Conservation (phyloP, 2,113 vertebrate genomes). For the Indicator maculatus region DNA sequence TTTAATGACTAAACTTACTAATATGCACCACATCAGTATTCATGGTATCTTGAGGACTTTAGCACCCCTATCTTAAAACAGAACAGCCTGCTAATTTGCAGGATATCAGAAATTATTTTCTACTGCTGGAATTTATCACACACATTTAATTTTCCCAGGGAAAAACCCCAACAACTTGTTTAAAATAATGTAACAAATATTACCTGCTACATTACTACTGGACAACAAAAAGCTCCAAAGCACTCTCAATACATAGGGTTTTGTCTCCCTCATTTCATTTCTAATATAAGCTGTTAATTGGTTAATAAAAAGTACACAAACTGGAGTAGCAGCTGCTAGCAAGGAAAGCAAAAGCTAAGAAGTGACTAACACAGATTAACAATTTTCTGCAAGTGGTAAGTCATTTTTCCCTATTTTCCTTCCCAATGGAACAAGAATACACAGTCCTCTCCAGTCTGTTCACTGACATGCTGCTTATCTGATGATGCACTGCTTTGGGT, state of each 20-base stretch:
- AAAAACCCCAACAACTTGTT: neutral
- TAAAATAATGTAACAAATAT: neutral
- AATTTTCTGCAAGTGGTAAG: conserved; percentile 21
- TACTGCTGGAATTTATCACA: neutral
- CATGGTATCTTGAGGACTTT: neutral
- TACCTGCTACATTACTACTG: neutral
- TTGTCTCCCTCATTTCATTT: neutral
- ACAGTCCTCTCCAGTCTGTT: neutral
- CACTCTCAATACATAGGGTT: neutral
- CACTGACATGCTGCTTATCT: conserved; percentile 1
- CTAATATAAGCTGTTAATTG: neutral
- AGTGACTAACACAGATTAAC: neutral
- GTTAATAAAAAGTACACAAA: neutral
- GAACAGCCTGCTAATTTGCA: neutral
- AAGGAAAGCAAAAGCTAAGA: neutral
- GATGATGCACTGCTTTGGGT: conserved; percentile 16
- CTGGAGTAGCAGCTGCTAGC: neutral
- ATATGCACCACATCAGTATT: neutral
- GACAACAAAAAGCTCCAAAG: neutral
- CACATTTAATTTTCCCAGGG: neutral
- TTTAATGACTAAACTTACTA: neutral
- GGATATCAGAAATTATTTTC: neutral
- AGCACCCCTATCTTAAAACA: neutral
- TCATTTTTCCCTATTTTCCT: conserved; percentile 33
- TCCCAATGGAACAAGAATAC: conserved; percentile 12